Evolutionary conservation across 2,797 vertebrate species (phyloP).

Genomic region (Brotula barbata): DNA sequence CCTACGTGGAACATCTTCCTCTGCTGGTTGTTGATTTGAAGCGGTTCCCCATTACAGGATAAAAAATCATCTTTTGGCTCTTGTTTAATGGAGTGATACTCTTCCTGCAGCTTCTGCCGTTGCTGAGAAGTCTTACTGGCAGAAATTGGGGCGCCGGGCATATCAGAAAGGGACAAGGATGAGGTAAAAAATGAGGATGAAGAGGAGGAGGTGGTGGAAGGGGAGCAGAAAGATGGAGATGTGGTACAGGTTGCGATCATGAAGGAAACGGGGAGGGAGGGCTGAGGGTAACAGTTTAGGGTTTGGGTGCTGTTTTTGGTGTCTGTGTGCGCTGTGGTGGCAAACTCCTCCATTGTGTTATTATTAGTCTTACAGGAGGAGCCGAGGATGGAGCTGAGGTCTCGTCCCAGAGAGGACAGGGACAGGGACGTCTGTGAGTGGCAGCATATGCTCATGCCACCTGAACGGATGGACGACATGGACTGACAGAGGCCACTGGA

Average conservation of each 20-base stretch:
- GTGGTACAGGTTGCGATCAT: constrained; percentile 68
- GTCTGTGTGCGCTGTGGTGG: constrained; percentile 69
- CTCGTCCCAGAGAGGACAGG: constrained; percentile 75
- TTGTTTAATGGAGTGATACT: constrained; percentile 83
- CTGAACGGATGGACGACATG: constrained; percentile 72
- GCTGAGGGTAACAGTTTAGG: constrained; percentile 54
- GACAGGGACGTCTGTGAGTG: constrained; percentile 64
- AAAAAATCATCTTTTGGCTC: constrained; percentile 85
- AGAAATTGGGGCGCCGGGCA: constrained; percentile 25
- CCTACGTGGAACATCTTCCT: constrained; percentile 76
- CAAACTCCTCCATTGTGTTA: constrained; percentile 73
- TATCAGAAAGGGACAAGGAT: constrained; percentile 43
- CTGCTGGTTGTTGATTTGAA: constrained; percentile 73
- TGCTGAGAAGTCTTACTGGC: constrained; percentile 52
- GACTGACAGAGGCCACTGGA: constrained; percentile 77
- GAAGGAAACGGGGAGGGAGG: constrained; percentile 55
- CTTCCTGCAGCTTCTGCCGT: constrained; percentile 71
- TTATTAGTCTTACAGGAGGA: constrained; percentile 84
- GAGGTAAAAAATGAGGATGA: constrained; percentile 58
- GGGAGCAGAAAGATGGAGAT: constrained; percentile 61
- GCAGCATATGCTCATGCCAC: constrained; percentile 81
- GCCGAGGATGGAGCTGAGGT: constrained; percentile 83
- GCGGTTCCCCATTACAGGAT: constrained; percentile 73
- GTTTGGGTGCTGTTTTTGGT: constrained; percentile 49
- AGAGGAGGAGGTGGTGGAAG: constrained; percentile 73